A percentile compares a stretch with the other conserved stretches of the same genome.
Conservation (phyloP, 2,888 invertebrate genomes). For the Drosophila borealis region DNA sequence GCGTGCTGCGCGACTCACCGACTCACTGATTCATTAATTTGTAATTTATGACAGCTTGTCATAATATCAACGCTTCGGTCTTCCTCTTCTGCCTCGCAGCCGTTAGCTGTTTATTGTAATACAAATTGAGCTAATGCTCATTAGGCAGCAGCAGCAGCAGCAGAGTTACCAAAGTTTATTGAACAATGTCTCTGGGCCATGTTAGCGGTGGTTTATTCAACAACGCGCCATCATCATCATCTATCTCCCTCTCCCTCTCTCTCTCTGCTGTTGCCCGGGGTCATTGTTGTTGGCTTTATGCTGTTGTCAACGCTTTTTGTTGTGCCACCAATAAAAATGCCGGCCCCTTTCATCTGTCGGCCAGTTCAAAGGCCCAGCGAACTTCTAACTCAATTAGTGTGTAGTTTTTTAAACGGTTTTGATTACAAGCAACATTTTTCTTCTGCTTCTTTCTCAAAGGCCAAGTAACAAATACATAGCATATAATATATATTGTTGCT, state of each 20-base stretch:
- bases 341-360: conserved; percentile 74
- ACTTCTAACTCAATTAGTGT: conserved; percentile 81
- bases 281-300: conserved; percentile 76
- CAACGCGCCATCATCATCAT: conserved; percentile 53
- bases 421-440: conserved; percentile 76
- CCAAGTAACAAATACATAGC: conserved; percentile 3
- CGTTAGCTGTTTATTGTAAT: conserved; percentile 45
- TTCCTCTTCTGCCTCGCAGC: conserved; percentile 7
- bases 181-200: conserved; percentile 78
- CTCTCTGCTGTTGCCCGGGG: conserved; percentile 50
- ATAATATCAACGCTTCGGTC: conserved; percentile 67
- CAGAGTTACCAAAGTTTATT: conserved; percentile 65
- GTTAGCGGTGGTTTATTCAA: conserved; percentile 68
- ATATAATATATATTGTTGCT: conserved; percentile 4
- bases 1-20: conserved; percentile 33
- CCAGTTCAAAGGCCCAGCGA: conserved; percentile 70
- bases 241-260: background rate
- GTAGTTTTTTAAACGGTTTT: conserved; percentile 80
- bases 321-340: conserved; percentile 75
- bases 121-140: conserved; percentile 67
- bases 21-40: conserved; percentile 71
- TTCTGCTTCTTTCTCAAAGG: conserved; percentile 8
- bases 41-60: conserved; percentile 82
- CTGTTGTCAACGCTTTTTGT: conserved; percentile 82
- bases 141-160: conserved; percentile 48